Base-by-base conservation (phyloP, 2,113 vertebrate genomes). In the Clarias macrocephalus region DNA sequence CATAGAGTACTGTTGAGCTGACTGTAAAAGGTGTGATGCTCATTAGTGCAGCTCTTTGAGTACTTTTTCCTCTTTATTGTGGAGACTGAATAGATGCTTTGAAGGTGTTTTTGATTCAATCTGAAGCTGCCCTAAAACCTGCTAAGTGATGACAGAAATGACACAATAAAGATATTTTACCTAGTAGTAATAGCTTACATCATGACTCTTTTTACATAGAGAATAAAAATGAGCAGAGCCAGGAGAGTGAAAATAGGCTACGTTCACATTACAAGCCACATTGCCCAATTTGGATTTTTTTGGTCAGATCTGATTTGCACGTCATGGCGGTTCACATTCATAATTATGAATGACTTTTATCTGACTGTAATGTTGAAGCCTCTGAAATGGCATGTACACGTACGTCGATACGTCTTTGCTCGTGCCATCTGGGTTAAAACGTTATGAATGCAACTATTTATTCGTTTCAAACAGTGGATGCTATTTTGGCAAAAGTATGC, bases 51-150 rank as follows among this genome's bases (percentile, higher is more conserved):
- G 91, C 85, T 90, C 88, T 88, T 88, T 87, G 87, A 87, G 84
- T 75, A 83, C 80, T 88, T 90, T 86, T 86, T 83, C 91, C 92
- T n/a, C 42, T 73, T 87, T 89, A 94, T 94, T 95, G 93, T 94
- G 86, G 88, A 85, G 90, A 92, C 90, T 95, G 94, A 94, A 95
- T 94, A 91, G 91, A 91, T 92, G 93, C 93, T 95, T 94, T 92
- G 94, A 90, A 93, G 92, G 93, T 94, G 92, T 93, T 92, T 91
- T 89, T 90, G 66, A 73, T 89, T 90, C 94, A 92, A 93, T 95
- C 93, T 93, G 91, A 93, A 91, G 91, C 90, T 90, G 91, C 91
- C 93, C 91, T 90, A 92, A 93, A 93, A 92, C 89, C 91, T 91
- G 28, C 57, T 25, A 25, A 62, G 57, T 81, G 79, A 81, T 9